Evolutionary conservation across 2,113 vertebrate species (phyloP).

Genomic region (Phocoena phocoena): DNA sequence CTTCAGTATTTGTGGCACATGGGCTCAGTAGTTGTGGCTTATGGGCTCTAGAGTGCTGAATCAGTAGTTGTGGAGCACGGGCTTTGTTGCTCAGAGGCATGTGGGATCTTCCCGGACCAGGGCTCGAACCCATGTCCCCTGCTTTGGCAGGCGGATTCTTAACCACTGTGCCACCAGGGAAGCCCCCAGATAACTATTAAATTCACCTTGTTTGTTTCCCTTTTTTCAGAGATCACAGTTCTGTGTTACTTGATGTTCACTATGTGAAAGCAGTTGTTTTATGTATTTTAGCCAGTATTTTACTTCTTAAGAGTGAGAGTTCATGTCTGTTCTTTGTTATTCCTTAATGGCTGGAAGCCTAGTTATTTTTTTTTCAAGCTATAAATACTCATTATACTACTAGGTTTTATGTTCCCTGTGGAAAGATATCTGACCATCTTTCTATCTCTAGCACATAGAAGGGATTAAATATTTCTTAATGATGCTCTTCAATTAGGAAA

Average conservation of each 20-base stretch:
- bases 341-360: conserved; percentile 14
- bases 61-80: no score
- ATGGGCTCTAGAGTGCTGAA: no score
- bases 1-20: no score
- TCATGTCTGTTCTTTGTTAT: conserved; percentile 42
- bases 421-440: conserved; percentile 1
- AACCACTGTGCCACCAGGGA: no score
- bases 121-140: no score
- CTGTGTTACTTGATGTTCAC: neutral
- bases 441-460: conserved; percentile 12
- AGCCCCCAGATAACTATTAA: neutral
- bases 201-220: neutral
- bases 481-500: conserved; percentile 37
- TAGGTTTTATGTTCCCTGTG: conserved; percentile 6
- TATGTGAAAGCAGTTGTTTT: conserved; percentile 9
- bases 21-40: no score
- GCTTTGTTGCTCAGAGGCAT: no score
- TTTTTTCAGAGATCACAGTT: neutral
- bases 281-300: neutral
- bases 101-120: no score
- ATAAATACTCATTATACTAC: conserved; percentile 1
- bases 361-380: neutral
- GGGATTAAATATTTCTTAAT: conserved; percentile 40
- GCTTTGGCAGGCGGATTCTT: no score
- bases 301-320: conserved; percentile 30